These are phyloP conservation scores for Podilymbus podiceps DNA, from an alignment of 2,113 vertebrate genomes.

Conservation along the genomic window DNA sequence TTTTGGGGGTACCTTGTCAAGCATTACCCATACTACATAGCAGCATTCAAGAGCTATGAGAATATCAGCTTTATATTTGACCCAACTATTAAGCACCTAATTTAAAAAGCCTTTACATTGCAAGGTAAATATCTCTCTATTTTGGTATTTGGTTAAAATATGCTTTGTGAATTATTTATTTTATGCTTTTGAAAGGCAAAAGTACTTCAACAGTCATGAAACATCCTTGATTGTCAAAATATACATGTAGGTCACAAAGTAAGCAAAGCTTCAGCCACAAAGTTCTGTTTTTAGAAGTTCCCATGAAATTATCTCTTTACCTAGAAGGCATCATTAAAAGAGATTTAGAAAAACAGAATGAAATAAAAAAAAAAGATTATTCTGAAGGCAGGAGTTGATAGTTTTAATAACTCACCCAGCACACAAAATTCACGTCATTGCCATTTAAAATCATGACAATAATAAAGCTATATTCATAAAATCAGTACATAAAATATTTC, in stretches of 20 bases:
- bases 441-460: constrained; percentile 27
- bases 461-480: constrained; percentile 41
- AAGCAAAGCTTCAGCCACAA: neutral
- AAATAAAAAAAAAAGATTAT: neutral
- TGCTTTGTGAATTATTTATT: constrained; percentile 11
- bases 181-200: neutral
- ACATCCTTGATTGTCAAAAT: neutral
- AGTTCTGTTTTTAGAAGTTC: neutral
- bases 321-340: constrained; percentile 57
- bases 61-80: neutral
- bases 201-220: neutral
- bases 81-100: neutral
- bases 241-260: neutral
- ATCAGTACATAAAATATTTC: constrained; percentile 36
- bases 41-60: neutral
- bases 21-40: neutral
- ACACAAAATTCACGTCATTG: neutral
- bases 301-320: constrained; percentile 36
- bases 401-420: constrained; percentile 11
- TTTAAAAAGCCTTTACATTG: neutral
- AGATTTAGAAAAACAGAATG: neutral
- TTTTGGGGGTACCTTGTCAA: neutral
- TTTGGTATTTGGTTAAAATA: neutral
- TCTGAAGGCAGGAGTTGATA: neutral
- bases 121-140: neutral